These are phyloP conservation scores for Drosophila guanche DNA, from an alignment of 1,140 invertebrate genomes.

Conservation along the genomic window DNA sequence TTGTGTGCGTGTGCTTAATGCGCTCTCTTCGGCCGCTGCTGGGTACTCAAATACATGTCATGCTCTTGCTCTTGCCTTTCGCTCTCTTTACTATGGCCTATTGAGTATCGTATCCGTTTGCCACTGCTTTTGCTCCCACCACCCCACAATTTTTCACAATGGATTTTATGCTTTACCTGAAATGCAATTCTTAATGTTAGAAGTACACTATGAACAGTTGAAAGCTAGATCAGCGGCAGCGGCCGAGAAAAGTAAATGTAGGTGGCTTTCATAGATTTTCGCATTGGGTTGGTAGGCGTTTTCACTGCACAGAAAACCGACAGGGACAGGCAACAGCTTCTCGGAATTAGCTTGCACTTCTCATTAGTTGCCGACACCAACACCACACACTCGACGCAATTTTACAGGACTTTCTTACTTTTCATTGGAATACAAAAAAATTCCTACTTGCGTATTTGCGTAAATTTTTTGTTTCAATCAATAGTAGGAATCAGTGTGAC, in stretches of 20 bases:
- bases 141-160: conserved; percentile 81
- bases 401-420: conserved; percentile 52
- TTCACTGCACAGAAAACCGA: conserved; percentile 27
- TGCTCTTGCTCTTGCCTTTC: conserved; percentile 42
- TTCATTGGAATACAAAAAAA: conserved; percentile 66
- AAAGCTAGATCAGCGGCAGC: conserved; percentile 2
- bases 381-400: background rate
- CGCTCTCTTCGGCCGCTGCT: conserved; percentile 67
- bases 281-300: conserved; percentile 44
- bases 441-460: conserved; percentile 32
- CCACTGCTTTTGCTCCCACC: conserved; percentile 69
- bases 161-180: conserved; percentile 78
- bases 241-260: background rate
- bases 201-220: conserved; percentile 13
- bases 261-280: conserved; percentile 10
- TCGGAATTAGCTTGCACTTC: background rate
- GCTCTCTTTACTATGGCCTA: conserved; percentile 56
- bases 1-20: conserved; percentile 65
- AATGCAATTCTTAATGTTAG: conserved; percentile 55
- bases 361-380: background rate
- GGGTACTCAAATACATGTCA: conserved; percentile 72
- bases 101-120: conserved; percentile 57
- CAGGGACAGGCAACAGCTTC: background rate
- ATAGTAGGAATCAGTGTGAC: conserved; percentile 29
- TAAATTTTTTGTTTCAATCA: conserved; percentile 63